Percentiles rank a stretch among this genome's conserved stretches.
Evolutionary conservation across 2,113 vertebrate genomes (phyloP).

Genomic region (Lethenteron camtschaticum): DNA sequence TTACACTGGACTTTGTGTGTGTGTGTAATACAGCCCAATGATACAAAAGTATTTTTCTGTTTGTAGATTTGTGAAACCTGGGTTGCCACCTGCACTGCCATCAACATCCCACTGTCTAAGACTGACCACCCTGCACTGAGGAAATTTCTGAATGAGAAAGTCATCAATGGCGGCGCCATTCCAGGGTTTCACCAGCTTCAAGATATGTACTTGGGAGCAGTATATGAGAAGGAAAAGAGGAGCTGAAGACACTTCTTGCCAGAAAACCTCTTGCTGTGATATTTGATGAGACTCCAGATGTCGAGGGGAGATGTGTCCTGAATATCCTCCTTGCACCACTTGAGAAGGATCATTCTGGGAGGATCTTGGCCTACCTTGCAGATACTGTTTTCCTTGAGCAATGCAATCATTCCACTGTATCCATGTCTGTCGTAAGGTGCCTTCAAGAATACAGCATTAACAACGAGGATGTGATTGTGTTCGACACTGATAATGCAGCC

Average conservation of each 20-base stretch:
- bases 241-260: too few relatives aligned
- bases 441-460: constrained; percentile 10
- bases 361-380: constrained; percentile 10
- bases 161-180: constrained; percentile 9
- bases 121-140: constrained; percentile 9
- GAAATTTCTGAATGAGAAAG: constrained; percentile 6
- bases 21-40: too few relatives aligned
- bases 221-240: too few relatives aligned
- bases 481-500: constrained; percentile 13
- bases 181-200: constrained; percentile 10
- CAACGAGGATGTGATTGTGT: constrained; percentile 12
- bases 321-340: too few relatives aligned
- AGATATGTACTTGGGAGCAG: constrained; percentile 8
- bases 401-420: constrained; percentile 9
- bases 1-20: too few relatives aligned
- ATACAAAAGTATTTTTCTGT: too few relatives aligned
- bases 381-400: constrained; percentile 10
- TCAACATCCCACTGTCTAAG: constrained; percentile 9
- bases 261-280: too few relatives aligned
- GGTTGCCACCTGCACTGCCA: constrained; percentile 9
- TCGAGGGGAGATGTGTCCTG: too few relatives aligned
- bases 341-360: constrained; percentile 9
- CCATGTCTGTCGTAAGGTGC: constrained; percentile 6
- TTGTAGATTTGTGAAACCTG: constrained; percentile 9
- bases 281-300: too few relatives aligned